A percentile compares a stretch with the other conserved stretches of the same genome.
Conservation (phyloP, 2,797 vertebrate species). For the Buphagus erythrorhynchus region DNA sequence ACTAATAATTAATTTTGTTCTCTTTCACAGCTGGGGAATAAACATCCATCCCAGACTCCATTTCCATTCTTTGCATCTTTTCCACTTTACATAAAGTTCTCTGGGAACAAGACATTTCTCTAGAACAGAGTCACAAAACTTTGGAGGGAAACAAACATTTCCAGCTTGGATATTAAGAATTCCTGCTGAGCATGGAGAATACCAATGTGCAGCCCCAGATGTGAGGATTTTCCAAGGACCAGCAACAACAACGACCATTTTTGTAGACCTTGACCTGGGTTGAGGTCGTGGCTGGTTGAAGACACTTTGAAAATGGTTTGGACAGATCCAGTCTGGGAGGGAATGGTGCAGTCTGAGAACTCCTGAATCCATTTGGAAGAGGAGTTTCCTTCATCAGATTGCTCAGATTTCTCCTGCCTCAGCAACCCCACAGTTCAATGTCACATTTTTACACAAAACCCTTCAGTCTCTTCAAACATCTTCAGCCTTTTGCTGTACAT, state of each 20-base stretch:
- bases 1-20: not conserved
- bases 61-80: not conserved
- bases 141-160: not conserved
- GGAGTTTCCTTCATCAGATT: not conserved
- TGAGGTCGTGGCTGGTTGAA: not conserved
- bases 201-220: not conserved
- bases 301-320: not conserved
- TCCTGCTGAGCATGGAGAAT: not conserved
- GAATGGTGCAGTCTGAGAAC: not conserved
- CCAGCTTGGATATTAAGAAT: not conserved
- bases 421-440: not conserved
- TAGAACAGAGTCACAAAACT: not conserved
- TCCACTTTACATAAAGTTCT: not conserved
- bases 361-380: not conserved
- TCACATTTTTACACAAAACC: not conserved
- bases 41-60: not conserved
- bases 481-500: not conserved
- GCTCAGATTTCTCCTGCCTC: not conserved
- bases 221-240: not conserved
- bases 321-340: not conserved
- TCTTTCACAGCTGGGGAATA: not conserved
- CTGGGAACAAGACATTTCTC: not conserved
- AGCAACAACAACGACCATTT: fast-evolving
- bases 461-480: not conserved
- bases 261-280: not conserved